Evolutionary conservation across 2,888 invertebrate species (phyloP).

Genomic region (Trichogramma dendrolimi): DNA sequence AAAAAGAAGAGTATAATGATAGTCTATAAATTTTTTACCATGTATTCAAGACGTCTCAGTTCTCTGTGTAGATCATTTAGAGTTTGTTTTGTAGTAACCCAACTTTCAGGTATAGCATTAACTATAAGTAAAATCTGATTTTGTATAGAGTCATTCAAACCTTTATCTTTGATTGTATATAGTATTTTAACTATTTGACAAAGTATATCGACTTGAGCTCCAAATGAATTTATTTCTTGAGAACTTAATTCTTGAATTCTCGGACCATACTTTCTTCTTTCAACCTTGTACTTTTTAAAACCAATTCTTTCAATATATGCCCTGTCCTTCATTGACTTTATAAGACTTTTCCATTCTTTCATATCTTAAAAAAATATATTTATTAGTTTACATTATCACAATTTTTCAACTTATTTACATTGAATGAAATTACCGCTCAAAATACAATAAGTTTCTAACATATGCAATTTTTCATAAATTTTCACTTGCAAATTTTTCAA

Average conservation of each 20-base stretch:
- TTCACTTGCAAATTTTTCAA: neutral
- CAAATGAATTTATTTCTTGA: neutral
- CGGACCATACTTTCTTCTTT: neutral
- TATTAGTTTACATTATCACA: too few species aligned
- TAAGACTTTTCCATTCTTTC: neutral
- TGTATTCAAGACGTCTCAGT: neutral
- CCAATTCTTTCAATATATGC: neutral
- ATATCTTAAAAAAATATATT: neutral
- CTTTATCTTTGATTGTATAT: neutral
- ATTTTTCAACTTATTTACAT: too few species aligned
- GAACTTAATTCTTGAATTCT: neutral
- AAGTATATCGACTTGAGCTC: neutral
- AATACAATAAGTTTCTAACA: too few species aligned
- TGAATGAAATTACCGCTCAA: neutral
- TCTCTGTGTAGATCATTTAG: conserved; percentile 4
- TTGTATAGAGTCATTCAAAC: neutral
- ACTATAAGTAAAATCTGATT: neutral
- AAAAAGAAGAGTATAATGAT: too few species aligned
- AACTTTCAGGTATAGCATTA: neutral
- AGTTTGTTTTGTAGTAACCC: conserved; percentile 3
- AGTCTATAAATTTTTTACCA: too few species aligned
- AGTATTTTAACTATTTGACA: neutral
- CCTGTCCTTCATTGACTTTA: neutral
- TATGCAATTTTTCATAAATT: neutral
- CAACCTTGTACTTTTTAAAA: too few species aligned